Base-by-base conservation (phyloP, 2,888 invertebrate species). In the Trachelus iudaicus region DNA sequence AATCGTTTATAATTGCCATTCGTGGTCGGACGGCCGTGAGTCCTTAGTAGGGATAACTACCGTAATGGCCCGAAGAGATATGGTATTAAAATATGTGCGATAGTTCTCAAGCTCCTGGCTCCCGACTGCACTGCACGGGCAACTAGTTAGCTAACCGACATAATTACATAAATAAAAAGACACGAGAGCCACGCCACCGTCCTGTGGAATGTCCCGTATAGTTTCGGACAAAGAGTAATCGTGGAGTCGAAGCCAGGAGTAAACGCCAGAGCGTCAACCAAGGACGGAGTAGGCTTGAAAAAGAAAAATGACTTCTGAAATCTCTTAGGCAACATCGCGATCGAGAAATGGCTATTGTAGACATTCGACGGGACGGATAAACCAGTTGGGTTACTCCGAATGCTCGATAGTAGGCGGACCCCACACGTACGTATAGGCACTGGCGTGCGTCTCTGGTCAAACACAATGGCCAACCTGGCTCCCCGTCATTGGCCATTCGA, bases 1-100 rank as follows among this genome's bases (percentile, higher is more conserved):
- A 86, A 86, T 85, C 83, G 84, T 84, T 86, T 85, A 83, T 86
- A 86, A 86, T 86, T 85, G 86, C 85, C 83, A 84, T 86, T 85
- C 83, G 83, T n/a, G 71, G 71, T 73, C n/a, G 33, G 69, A 31
- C 33, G 40, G n/a, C 68, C 15, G 37, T 34, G n/a, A 68, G 34
- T n/a, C 73, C 73, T 77, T 78, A 83, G 80, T 83, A 81, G 81
- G 80, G 85, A 84, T 88, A 87, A 88, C 86, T 85, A 84, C 82
- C 82, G 80, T 84, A 83, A 84, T 83, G 82, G 80, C 81, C 76
- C 76, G 78, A 80, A 83, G 83, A 85, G 84, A 82, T 81, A 85
- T 82, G 81, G 80, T 83, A 84, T 84, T 83, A 83, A 86, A 84
- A 87, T 86, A 81, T 83, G 80, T 81, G 80, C 80, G 35, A 74